A percentile compares a stretch with the other conserved stretches of the same genome.
Evolutionary conservation across 2,888 invertebrate genomes (phyloP).

Genomic region (Plemyria rubiginata): DNA sequence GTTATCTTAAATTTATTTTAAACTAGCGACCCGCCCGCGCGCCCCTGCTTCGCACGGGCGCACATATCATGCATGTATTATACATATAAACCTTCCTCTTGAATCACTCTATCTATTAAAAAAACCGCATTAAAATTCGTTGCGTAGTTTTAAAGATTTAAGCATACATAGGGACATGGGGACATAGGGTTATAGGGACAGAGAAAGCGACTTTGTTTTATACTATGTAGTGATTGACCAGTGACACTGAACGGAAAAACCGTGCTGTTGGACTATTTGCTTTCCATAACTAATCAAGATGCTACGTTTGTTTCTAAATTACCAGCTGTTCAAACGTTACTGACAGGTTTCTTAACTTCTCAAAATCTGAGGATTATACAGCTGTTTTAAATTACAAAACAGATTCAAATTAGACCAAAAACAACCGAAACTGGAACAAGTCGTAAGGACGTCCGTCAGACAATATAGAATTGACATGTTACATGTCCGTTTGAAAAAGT

Average conservation of each 20-base stretch:
- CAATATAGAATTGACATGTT: conserved; percentile 6
- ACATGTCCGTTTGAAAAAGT: conserved; percentile 6
- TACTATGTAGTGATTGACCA: too few relatives aligned
- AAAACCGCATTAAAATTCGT: too few relatives aligned
- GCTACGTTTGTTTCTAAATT: conserved; percentile 9
- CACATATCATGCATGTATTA: too few relatives aligned
- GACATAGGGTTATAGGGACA: too few relatives aligned
- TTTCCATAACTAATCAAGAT: conserved; percentile 8
- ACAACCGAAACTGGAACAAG: conserved; percentile 29
- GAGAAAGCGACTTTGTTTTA: too few relatives aligned
- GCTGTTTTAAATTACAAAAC: conserved; percentile 32
- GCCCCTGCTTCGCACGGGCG: too few relatives aligned
- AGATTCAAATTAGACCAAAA: conserved; percentile 23
- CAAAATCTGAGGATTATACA: conserved; percentile 26
- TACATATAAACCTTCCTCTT: too few relatives aligned
- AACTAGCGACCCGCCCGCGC: too few relatives aligned
- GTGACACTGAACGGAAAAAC: not conserved
- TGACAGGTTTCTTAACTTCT: conserved; percentile 28
- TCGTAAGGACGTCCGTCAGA: conserved; percentile 37
- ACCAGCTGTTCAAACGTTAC: conserved; percentile 35
- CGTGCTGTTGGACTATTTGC: not conserved
- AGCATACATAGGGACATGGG: too few relatives aligned
- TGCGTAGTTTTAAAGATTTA: too few relatives aligned
- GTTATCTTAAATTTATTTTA: too few relatives aligned
- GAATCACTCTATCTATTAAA: too few relatives aligned